Evolutionary conservation across 2,888 invertebrate species (phyloP), one percentile per base, ranked within the genome.

Genomic region (Drosophila niveifrons): DNA sequence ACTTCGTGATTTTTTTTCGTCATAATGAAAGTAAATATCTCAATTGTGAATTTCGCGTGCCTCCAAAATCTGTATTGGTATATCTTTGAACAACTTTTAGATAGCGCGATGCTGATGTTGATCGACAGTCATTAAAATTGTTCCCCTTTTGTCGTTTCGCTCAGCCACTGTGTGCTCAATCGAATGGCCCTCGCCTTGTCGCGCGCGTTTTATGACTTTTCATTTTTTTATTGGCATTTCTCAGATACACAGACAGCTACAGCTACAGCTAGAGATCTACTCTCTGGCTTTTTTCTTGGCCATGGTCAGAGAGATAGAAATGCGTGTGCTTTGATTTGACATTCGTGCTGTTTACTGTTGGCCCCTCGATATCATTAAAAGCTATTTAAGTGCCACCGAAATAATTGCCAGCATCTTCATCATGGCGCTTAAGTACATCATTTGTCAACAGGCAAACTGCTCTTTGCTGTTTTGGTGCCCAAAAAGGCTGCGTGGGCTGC

Each of bases 201-300:
- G 61, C 63, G 59, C 70, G 59, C 70, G 57, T 76, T 75, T 75
- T 79, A 73, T 75, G 47, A 52, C 58, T 70, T 71, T 46, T 63
- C 64, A 66, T 52, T 59, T 80, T 64, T 69, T 66, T 66, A 74
- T 72, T 68, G 71, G 75, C 83, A 78, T 55, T 74, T 63, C 52
- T 69, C 18, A 65, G 50, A 59, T 51, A 59, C 52, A 55, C 43
- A 56, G 17, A 13, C 7, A 28, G 28, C 6, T 11, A 28, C 10
- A 18, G 18, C 17, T 15, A 44, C 10, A 44, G 44, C 3, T 15
- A 23, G 23, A 23, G 23, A 23, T 23, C 23, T 23, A 4, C 23
- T 23, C 23, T 23, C 23, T 23, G 6, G 0, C 1, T 23, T 23
- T 23, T 23, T 23, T 23, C 23, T 23, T 23, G 23, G 23, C 23